Evolutionary conservation across 2,888 invertebrate genomes (phyloP).

Genomic region (Apodemia mormo): DNA sequence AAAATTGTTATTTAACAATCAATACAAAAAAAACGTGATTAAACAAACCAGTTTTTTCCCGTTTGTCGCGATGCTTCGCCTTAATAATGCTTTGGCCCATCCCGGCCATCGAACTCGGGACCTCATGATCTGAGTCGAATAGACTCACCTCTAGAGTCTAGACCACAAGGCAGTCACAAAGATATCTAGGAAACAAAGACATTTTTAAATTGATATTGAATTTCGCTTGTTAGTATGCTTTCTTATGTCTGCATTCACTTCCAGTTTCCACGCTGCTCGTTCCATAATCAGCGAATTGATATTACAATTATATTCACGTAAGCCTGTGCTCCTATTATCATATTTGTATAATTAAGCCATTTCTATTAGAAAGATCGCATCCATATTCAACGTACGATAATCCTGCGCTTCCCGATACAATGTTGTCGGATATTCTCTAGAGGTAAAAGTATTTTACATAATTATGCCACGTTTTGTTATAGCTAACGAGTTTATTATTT

Average conservation of each 20-base stretch:
- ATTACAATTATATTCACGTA: not conserved
- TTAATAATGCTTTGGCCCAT: too few relatives aligned
- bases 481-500: conserved; percentile 8
- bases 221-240: not conserved
- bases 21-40: too few relatives aligned
- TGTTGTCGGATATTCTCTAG: not conserved
- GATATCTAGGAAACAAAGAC: too few relatives aligned
- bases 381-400: conserved; percentile 20
- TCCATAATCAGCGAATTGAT: not conserved
- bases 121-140: too few relatives aligned
- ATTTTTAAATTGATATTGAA: too few relatives aligned
- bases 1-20: too few relatives aligned
- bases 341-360: conserved; percentile 26
- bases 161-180: too few relatives aligned
- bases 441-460: not conserved
- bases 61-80: too few relatives aligned
- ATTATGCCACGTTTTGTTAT: conserved; percentile 10
- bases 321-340: conserved; percentile 21
- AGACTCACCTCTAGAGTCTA: too few relatives aligned
- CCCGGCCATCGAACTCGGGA: too few relatives aligned
- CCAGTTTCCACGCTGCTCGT: not conserved
- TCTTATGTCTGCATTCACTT: not conserved
- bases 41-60: too few relatives aligned
- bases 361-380: conserved; percentile 23
- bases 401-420: not conserved